Conservation (phyloP, 2,113 vertebrate genomes). For the Thamnophis sirtalis region DNA sequence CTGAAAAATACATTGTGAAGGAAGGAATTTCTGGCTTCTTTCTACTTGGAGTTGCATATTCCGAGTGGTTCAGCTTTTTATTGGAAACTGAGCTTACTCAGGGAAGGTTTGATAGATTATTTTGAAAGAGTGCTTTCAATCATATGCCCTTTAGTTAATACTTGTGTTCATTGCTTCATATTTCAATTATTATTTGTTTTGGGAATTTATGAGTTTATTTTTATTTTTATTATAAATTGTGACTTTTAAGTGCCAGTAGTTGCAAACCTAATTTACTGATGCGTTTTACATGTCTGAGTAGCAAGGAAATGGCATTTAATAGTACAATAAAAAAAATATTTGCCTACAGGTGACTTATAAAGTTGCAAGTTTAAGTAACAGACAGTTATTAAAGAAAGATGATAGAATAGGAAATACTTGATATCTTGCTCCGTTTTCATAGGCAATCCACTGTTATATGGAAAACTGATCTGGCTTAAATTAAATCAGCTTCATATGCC, state of each 20-base stretch:
- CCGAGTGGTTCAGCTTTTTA: fast-evolving
- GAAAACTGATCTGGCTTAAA: neutral
- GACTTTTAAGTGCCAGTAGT: constrained; percentile 18
- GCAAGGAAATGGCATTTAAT: neutral
- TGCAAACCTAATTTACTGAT: constrained; percentile 10
- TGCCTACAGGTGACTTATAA: neutral
- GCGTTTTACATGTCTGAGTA: neutral
- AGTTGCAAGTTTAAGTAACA: neutral
- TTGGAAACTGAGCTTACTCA: neutral
- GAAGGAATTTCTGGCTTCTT: neutral
- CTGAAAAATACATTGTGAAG: neutral
- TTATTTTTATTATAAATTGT: constrained; percentile 19
- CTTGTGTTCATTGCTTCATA: constrained; percentile 26
- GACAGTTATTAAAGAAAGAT: neutral
- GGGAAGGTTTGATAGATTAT: constrained; percentile 16
- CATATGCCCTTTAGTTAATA: neutral
- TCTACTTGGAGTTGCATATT: neutral
- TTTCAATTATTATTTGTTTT: constrained; percentile 39
- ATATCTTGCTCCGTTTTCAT: neutral
- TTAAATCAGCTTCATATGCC: neutral
- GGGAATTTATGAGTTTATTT: constrained; percentile 24
- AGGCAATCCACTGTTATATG: neutral
- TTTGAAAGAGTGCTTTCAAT: neutral
- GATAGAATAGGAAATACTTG: neutral
- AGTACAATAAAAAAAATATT: neutral